Evolutionary conservation across 2,888 invertebrate genomes (phyloP), one percentile per base, ranked within the genome.

Genomic region (Chrysolina americana): DNA sequence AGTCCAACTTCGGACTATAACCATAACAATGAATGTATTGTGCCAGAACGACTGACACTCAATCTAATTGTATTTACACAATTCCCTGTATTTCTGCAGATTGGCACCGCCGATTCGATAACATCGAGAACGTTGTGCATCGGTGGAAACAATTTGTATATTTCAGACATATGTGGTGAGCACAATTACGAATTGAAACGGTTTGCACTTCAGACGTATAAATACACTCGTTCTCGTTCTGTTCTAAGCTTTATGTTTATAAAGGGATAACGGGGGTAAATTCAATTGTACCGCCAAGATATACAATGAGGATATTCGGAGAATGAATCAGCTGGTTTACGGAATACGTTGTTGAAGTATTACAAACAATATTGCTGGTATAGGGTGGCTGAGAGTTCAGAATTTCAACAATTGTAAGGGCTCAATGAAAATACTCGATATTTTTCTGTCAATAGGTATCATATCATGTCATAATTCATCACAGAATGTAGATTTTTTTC

Each of bases 31-130:
- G 84, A 86, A 85, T 79, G 83, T 81, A 82, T 82, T 83, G 78
- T 81, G 81, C 80, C 82, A 79, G 80, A 80, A 81, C 76, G 81
- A 74, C 81, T 78, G 81, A 81, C 82, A 83, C 83, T 85, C 83
- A 84, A 85, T 85, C 82, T 85, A 85, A 85, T 85, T 85, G 85
- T 85, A 83, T 85, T 85, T 85, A 84, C 85, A 84, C 82, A 80
- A 79, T 84, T 83, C 83, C 28, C 65, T 19, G 75, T 70, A 78
- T 78, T 75, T 71, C 75, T 78, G 66, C 76, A 79, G 77, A 81
- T 81, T 77, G 77, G 75, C 76, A 72, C 64, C 65, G 65, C 74
- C 65, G 68, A 62, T 23, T 48, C 44, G 19, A 36, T 71, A 36
- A 36, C 36, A 36, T 70, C 48, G 69, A 71, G 65, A 47, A 68